Base-by-base conservation (phyloP, 1,140 invertebrate genomes). In the Drosophila pseudoananassae region DNA sequence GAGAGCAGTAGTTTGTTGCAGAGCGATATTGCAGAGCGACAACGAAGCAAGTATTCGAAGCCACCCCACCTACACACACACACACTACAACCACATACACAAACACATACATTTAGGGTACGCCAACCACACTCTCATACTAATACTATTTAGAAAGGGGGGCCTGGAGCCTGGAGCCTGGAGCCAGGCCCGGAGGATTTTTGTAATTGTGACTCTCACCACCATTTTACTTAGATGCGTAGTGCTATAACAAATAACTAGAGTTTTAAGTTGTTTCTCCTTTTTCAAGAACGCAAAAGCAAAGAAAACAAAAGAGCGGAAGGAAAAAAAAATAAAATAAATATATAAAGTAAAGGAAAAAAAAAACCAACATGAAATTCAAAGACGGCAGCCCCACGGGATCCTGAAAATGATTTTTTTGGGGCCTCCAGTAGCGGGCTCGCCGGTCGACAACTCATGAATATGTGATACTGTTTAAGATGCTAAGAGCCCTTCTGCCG, bases 391-490 rank as follows among this genome's bases (percentile, higher is more conserved):
- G 73, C 66, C 74, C 61, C 73, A 68, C 59, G 25, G 3, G 23
- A 51, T 57, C 46, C 31, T 40, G 53, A 31, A 31, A 56, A 38
- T 60, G n/a, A n/a, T 10, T 12, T 17, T 64, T 56, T 49, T 29
- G 25, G 23, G 51, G 9, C 49, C 17, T 27, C 9, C 31, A 29
- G 66, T 59, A 78, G 80, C 71, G 49, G 74, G 66, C 75, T 75
- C 58, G 83, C 75, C 63, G 75, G 83, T 88, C 83, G 83, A 88
- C 83, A 88, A 88, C 83, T 88, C 83, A 88, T 88, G 83, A 88
- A 88, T 88, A 88, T 88, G 83, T 88, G 83, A 88, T 88, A 88
- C 83, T 88, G 83, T 88, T 88, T 88, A 88, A 88, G 83, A 88
- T 88, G 83, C 83, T 88, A 88, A 88, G 83, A 78, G 84, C 79